Base-by-base conservation (phyloP, 2,888 invertebrate species). In the Tetheella fluctuosa region DNA sequence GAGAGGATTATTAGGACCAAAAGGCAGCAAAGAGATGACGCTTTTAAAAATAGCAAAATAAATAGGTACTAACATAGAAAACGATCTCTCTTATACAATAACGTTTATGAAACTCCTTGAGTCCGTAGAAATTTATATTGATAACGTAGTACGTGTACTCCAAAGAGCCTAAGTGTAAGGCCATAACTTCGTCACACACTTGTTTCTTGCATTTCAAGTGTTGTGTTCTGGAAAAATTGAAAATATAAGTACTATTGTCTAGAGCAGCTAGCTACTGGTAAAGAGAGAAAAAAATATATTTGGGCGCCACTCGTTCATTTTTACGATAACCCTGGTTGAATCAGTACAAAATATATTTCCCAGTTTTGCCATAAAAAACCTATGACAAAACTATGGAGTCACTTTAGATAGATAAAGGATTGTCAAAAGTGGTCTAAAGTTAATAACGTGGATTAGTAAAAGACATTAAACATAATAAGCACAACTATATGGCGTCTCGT, bases 61-160 rank as follows among this genome's bases (percentile, higher is more conserved):
- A 15, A 2, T n/a, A 2, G 39, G 68, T 71, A 95, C 97, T 96
- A 86, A 98, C 98, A 90, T 96, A 97, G 88, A 98, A 98, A 57
- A 95, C 94, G 68, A 99, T 95, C 80, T 97, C 96, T 72, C 95
- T 95, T 75, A 99, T 97, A 74, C 94, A 95, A 85, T 98, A 98
- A 71, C 97, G 95, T 73, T 96, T 95, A 87, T 98, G 96, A 83
- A 98, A 97, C 76, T 95, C 95, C 79, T 96, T 96, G 64, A 99
- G 94, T 15, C 97, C 98, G 80, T 96, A 96, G 86, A 99, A 97
- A 69, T 95, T 94, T 15, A 98, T 94, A 23, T 96, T 97, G 59
- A 99, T 95, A 58, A 97, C 95, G 84, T 99, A 99, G 84, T 97
- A 97, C 1, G 96, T 96, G 86, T 96, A 98, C 79, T 98, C 97